A percentile compares a stretch with the other conserved stretches of the same genome.
Evolutionary conservation across 2,797 vertebrate species (phyloP).

Genomic region (Buphagus erythrorhynchus): DNA sequence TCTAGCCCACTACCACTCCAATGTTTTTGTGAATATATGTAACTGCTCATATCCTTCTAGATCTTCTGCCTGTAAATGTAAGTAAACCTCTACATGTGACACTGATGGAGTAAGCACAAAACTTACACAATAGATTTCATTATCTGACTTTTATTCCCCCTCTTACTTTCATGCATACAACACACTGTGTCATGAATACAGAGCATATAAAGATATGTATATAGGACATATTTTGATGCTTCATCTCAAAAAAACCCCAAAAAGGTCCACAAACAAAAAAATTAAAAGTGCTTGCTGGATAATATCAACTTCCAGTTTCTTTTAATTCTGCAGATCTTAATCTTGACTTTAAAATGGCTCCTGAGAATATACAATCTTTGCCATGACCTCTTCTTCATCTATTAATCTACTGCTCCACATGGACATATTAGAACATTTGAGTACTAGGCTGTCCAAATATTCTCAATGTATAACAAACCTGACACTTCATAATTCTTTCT

Average conservation of each 20-base stretch:
- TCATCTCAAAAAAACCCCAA: neutral
- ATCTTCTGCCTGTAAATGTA: neutral
- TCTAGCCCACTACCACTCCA: neutral
- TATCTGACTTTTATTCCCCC: neutral
- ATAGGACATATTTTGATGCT: neutral
- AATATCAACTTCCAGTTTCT: neutral
- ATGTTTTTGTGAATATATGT: neutral
- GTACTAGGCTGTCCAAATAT: neutral
- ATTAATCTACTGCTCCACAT: neutral
- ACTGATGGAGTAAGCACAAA: neutral
- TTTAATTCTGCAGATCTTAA: neutral
- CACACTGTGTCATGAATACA: neutral
- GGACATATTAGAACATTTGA: neutral
- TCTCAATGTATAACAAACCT: neutral
- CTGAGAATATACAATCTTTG: neutral
- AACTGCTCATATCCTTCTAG: neutral
- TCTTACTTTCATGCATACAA: neutral
- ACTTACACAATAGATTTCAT: neutral
- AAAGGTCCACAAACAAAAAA: neutral
- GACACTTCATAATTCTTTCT: neutral
- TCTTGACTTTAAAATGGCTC: neutral
- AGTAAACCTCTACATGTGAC: neutral
- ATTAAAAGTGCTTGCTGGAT: neutral
- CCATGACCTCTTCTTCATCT: neutral
- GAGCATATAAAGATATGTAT: neutral